phyloP scores from a whole-genome alignment of 2,797 vertebrate genomes.

The Myotis pilosus region DNA sequence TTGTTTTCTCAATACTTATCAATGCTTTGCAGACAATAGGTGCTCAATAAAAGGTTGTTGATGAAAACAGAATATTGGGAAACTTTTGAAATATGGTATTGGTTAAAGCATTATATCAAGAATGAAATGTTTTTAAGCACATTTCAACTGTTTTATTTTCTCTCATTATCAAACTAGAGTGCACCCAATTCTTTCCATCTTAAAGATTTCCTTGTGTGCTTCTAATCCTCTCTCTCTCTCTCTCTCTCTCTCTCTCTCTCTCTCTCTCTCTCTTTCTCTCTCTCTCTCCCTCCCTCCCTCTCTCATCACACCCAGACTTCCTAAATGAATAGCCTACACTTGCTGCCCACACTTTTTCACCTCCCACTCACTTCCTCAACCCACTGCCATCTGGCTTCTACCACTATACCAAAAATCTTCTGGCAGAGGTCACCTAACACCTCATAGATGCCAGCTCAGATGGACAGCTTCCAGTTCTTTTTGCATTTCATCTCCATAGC shows the following conservation, averaged over 20 bases:
- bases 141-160: conserved; percentile 25
- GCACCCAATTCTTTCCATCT: background rate
- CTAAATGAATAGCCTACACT: conserved; percentile 66
- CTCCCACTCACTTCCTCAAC: conserved; percentile 74
- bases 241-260: background rate
- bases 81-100: background rate
- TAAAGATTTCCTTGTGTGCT: background rate
- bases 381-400: conserved; percentile 73
- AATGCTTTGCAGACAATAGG: background rate
- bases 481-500: conserved; percentile 69
- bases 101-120: conserved; percentile 3
- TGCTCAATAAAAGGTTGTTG: conserved; percentile 14
- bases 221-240: background rate
- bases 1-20: conserved; percentile 31
- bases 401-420: conserved; percentile 67
- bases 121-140: background rate
- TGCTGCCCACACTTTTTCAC: conserved; percentile 67
- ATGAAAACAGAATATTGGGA: background rate
- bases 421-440: conserved; percentile 73
- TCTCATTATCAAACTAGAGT: background rate
- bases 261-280: background rate
- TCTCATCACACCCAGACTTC: conserved; percentile 66
- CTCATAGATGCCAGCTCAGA: conserved; percentile 63
- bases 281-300: background rate
- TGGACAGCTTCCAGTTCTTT: conserved; percentile 71